These are phyloP conservation scores for Neolamprologus kungweensis DNA, from an alignment of 2,113 vertebrate genomes.

Conservation along the genomic window DNA sequence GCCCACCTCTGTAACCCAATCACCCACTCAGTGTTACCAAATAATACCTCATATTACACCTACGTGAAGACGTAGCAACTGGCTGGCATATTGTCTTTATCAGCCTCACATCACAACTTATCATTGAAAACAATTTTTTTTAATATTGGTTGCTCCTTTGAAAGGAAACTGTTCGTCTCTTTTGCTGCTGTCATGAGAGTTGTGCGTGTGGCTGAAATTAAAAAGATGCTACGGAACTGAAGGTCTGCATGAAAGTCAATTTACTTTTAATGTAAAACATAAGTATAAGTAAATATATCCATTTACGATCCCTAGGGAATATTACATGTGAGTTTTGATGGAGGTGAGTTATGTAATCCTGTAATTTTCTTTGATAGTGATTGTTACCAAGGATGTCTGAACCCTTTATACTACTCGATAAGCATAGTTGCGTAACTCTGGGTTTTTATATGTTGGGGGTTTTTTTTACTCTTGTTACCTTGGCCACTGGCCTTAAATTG, in stretches of 20 bases:
- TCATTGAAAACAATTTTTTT: background rate
- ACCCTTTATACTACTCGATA: slow-evolving; percentile 7
- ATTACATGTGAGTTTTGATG: background rate
- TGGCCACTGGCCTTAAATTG: background rate
- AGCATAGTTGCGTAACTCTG: slow-evolving; percentile 27
- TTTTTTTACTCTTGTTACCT: background rate
- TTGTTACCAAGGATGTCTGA: slow-evolving; percentile 46
- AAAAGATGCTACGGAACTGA: background rate
- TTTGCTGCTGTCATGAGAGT: background rate
- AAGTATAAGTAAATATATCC: background rate
- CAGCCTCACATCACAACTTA: background rate
- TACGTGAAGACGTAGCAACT: background rate
- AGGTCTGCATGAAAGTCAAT: background rate
- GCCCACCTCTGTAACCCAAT: background rate
- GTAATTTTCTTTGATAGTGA: slow-evolving; percentile 6
- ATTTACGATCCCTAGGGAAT: background rate
- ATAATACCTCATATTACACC: background rate
- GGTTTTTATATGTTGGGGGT: background rate
- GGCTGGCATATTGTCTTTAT: background rate
- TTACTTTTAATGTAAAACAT: background rate
- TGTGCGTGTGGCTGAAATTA: background rate
- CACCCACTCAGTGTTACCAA: background rate
- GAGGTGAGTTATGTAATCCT: background rate
- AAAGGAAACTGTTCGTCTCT: background rate
- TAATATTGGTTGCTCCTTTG: background rate